These are phyloP conservation scores for Marmota flaviventris DNA, from an alignment of 2,113 vertebrate species.

Conservation along the genomic window DNA sequence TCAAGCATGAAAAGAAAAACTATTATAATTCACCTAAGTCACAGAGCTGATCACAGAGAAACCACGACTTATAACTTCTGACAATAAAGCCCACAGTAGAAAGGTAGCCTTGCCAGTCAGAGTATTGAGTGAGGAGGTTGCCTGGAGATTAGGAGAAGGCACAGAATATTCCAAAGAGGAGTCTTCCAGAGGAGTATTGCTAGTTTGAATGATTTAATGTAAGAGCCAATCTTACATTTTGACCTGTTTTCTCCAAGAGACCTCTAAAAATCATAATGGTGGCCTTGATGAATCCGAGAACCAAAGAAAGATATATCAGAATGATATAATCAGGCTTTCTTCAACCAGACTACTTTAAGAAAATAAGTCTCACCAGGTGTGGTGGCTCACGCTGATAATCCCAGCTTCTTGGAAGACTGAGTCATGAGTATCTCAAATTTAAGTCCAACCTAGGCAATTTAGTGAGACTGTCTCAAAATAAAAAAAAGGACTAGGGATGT, in stretches of 20 bases:
- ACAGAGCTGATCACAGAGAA: background rate
- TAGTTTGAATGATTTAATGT: background rate
- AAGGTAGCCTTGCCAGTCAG: background rate
- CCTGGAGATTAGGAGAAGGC: background rate
- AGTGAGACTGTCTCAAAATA: background rate
- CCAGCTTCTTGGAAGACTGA: background rate
- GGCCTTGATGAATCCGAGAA: constrained; percentile 25
- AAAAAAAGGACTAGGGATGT: background rate
- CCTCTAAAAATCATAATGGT: background rate
- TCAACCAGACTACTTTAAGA: background rate
- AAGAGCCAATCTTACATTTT: background rate
- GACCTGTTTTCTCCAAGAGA: background rate
- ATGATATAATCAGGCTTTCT: constrained; percentile 4
- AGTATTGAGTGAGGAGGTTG: background rate
- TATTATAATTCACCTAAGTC: background rate
- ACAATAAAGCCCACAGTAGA: background rate
- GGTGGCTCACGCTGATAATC: background rate
- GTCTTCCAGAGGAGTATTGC: background rate
- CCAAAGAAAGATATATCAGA: constrained; percentile 2
- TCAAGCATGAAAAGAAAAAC: background rate
- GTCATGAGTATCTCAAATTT: background rate
- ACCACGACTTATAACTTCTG: background rate
- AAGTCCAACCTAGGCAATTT: background rate
- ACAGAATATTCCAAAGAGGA: background rate
- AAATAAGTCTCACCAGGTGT: background rate